Conservation (phyloP, 2,113 vertebrate species). For the Uria aalge region DNA sequence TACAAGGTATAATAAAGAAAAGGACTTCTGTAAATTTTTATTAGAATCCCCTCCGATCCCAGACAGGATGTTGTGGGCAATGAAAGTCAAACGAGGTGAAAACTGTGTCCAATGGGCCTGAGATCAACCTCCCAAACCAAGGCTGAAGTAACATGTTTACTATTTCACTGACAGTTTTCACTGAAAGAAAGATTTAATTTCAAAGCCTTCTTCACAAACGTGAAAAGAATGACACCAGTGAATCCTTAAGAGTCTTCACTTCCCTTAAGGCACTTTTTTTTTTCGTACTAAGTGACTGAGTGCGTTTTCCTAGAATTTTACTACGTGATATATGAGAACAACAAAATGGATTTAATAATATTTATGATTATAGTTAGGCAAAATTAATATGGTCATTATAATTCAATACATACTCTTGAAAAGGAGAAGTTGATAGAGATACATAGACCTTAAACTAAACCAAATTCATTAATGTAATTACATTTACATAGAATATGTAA, state of each 20-base stretch:
- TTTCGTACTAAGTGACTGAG: neutral
- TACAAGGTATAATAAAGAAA: neutral
- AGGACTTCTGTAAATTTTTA: neutral
- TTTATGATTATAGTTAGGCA: neutral
- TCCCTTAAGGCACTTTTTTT: neutral
- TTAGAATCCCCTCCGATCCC: neutral
- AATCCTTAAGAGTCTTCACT: neutral
- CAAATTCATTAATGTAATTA: neutral
- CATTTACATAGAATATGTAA: neutral
- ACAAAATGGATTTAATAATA: neutral
- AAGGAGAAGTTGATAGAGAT: neutral
- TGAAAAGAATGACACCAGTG: accelerated
- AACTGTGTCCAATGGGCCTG: neutral
- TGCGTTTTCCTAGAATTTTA: neutral
- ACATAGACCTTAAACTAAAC: neutral
- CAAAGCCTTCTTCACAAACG: neutral
- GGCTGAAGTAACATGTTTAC: neutral
- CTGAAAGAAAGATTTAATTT: neutral
- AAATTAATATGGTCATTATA: neutral
- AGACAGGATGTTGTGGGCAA: neutral
- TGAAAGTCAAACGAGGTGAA: neutral
- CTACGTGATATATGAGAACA: neutral
- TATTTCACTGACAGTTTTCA: neutral
- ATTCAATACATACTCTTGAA: neutral
- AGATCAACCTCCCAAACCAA: neutral